Evolutionary conservation across 2,113 vertebrate species (phyloP).

Genomic region (Cinclus mexicanus): DNA sequence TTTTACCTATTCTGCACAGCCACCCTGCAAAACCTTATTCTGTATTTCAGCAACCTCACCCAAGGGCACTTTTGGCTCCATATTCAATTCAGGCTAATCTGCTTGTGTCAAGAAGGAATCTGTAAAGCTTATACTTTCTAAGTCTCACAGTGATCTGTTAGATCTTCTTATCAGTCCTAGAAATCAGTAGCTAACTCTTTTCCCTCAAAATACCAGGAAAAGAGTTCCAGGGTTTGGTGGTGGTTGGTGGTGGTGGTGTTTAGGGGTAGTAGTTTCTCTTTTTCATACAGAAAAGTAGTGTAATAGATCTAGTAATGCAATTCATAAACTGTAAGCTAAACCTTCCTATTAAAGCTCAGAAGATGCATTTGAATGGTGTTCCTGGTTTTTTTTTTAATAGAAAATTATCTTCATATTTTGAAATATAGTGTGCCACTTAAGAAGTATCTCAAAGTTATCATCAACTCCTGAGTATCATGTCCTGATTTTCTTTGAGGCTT

Average conservation of each 20-base stretch:
- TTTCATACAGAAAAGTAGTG: background rate
- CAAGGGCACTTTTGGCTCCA: background rate
- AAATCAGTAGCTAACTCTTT: background rate
- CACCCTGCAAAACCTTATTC: background rate
- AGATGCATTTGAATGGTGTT: background rate
- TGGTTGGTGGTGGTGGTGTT: background rate
- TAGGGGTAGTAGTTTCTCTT: background rate
- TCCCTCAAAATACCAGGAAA: background rate
- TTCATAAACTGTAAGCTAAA: background rate
- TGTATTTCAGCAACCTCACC: background rate
- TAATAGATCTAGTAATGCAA: background rate
- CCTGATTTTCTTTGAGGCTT: background rate
- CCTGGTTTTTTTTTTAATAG: background rate
- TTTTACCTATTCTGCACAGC: background rate
- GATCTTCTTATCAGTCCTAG: background rate
- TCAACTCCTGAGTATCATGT: background rate
- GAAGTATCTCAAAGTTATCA: background rate
- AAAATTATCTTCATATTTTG: background rate
- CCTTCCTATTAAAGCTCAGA: background rate
- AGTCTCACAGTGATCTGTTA: background rate
- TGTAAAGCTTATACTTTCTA: slow-evolving; percentile 21
- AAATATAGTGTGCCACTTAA: background rate
- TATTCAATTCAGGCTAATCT: background rate
- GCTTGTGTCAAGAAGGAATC: slow-evolving; percentile 13
- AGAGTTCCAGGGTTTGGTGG: background rate